Base-by-base conservation (phyloP, 64 coral and sea anemone genomes). In the Actinia equina region DNA sequence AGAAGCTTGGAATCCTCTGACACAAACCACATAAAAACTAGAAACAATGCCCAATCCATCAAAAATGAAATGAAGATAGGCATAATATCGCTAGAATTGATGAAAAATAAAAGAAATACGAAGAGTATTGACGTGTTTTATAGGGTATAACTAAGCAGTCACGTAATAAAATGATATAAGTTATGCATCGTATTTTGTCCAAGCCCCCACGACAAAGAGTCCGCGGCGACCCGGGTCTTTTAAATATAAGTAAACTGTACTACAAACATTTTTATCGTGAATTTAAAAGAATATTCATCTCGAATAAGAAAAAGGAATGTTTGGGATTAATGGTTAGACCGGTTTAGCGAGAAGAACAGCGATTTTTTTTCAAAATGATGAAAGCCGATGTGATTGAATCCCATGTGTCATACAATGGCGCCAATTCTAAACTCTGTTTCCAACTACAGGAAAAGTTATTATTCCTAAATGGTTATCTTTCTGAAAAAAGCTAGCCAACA, bases 331-430 rank as follows among this genome's bases (percentile, higher is more conserved):
- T n/a, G 12, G 37, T 30, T 74, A 12, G 26, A 41, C 69, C n/a
- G 69, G n/a, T 74, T 7, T 74, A 37, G 26, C 1, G 25, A 14
- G 13, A 74, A 41, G 3, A 74, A 30, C 1, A 74, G 69, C 10
- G 26, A 41, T 74, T 30, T 15, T 74, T 27, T 8, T 74, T 14
- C 27, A 41, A 74, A 42, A 74, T 13, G 27, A 74, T 30, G 23
- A 74, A 41, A 30, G 5, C 62, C 20, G 62, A 65, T 25, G 23
- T 74, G 23, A 60, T 17, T 85, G 83, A 85, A 61, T 60, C 56
- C 83, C 83, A 60, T 82, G 80, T 82, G 80, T 82, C 41, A 44
- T n/a, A 85, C 83, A 60, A 85, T 85, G 83, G 83, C 83, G 83
- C 83, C 83, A 85, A 85, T 63, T 85, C 83, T 51, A 14, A 57